Base-by-base conservation (phyloP, 2,113 vertebrate species). In the Ciconia stormi region DNA sequence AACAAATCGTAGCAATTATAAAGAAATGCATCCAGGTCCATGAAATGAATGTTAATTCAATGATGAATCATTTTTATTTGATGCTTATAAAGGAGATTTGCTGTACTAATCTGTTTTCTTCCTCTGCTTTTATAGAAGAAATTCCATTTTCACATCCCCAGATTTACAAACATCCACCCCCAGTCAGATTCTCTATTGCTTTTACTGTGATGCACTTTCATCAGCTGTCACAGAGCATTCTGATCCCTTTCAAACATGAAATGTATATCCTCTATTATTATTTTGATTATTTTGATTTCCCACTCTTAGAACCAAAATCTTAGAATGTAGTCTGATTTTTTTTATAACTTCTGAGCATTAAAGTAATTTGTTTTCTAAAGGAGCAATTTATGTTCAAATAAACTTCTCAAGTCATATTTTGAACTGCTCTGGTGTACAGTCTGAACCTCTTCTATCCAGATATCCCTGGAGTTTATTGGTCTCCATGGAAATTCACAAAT, bases 1-100 rank as follows among this genome's bases (percentile, higher is more conserved):
- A 93, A 96, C 42, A 81, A 87, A 93, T 90, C 47, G 83, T 78
- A 78, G 59, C 55, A 92, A 93, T 96, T 96, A 81, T 61, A 94
- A 86, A 96, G 50, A 92, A 96, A 90, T 87, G 38, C 42, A 87
- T 89, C 55, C 23, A 74, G 30, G 44, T 74, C 72, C n/a, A 32
- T 67, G 50, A 92, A 95, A 90, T 56, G 8, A 90, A 96, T 92
- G 65, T 58, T 93, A 90, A 96, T 90, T 84, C 63, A 84, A 27
- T 89, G 82, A 86, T 46, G 9, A 91, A 93, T 71, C 23, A 65
- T 89, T 89, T 93, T 34, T 86, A 84, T 79, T 84, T 91, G 56
- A 63, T 72, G 56, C 30, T 52, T 13, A 67, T 44, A 95, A 87
- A 91, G 46, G 36, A 89, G 44, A 71, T 71, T 93, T 78, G 34